These are phyloP conservation scores for Otis tarda DNA, from an alignment of 2,113 vertebrate species.

Conservation along the genomic window DNA sequence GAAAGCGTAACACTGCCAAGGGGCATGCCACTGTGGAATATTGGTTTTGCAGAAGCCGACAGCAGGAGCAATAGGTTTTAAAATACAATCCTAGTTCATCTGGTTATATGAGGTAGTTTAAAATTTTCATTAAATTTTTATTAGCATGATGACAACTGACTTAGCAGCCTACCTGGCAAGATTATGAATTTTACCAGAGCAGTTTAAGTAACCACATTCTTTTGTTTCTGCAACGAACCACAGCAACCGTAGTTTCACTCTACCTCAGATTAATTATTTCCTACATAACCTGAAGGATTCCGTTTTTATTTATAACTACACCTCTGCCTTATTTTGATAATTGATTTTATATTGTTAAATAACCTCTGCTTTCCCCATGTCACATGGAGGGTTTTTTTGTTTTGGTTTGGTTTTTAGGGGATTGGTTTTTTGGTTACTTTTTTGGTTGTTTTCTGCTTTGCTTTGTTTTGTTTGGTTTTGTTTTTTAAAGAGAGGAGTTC, in stretches of 20 bases:
- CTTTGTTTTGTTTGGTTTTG: too few species aligned
- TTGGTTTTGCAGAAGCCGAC: not conserved
- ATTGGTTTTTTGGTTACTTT: too few species aligned
- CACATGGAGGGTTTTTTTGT: not conserved
- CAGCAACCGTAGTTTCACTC: not conserved
- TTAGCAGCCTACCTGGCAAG: not conserved
- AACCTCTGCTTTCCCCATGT: not conserved
- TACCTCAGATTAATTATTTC: not conserved
- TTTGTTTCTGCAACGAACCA: not conserved
- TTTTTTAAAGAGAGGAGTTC: not conserved
- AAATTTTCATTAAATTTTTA: conserved; percentile 15
- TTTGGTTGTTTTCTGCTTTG: too few species aligned
- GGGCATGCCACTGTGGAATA: not conserved
- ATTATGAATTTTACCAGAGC: not conserved
- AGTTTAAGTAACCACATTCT: not conserved
- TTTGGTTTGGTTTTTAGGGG: not conserved
- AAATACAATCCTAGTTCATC: not conserved
- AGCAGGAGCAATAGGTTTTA: not conserved
- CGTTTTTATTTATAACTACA: not conserved
- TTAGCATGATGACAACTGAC: not conserved
- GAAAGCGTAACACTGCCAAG: not conserved
- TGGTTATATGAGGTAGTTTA: not conserved
- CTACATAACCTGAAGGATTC: not conserved
- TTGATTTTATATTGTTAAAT: not conserved
- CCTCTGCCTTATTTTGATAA: not conserved